These are phyloP conservation scores for Neosilurus mollespiculum DNA, from an alignment of 2,797 vertebrate species.

Conservation along the genomic window DNA sequence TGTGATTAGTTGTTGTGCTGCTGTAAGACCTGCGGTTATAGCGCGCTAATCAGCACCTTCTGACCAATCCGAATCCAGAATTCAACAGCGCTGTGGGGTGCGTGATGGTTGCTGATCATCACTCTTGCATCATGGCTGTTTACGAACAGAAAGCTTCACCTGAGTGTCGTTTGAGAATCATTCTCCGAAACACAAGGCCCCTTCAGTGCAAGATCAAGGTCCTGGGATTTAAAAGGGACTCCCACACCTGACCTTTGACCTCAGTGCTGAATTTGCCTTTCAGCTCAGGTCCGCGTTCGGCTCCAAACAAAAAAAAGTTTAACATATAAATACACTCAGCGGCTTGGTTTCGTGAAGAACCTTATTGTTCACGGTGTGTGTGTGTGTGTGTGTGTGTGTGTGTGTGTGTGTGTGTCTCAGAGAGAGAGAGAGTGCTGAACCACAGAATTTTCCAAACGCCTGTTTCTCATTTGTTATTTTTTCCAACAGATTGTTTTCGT, in stretches of 20 bases:
- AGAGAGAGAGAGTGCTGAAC: no score
- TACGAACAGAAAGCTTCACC: background rate
- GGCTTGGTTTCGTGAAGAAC: conserved; percentile 63
- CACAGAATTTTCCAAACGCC: conserved; percentile 48
- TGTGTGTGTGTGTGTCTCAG: conserved; percentile 40
- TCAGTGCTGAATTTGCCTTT: conserved; percentile 64
- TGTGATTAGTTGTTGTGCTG: background rate
- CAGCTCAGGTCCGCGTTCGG: conserved; percentile 64
- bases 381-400: conserved; percentile 3
- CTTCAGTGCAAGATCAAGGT: conserved; percentile 56
- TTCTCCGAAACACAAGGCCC: conserved; percentile 42
- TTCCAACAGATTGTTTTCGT: conserved; percentile 41
- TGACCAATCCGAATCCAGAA: background rate
- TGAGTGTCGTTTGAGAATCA: background rate
- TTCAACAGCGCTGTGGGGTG: no score
- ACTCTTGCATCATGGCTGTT: background rate
- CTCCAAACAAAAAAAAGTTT: conserved; percentile 67
- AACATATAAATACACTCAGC: conserved; percentile 74
- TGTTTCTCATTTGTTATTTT: conserved; percentile 30
- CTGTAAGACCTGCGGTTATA: background rate
- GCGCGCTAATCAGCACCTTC: background rate
- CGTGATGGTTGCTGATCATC: background rate
- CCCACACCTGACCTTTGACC: conserved; percentile 67
- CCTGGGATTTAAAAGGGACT: conserved; percentile 49
- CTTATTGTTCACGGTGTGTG: conserved; percentile 64